Base-by-base conservation (phyloP, 1,140 invertebrate genomes). In the Conopomorpha cramerella region DNA sequence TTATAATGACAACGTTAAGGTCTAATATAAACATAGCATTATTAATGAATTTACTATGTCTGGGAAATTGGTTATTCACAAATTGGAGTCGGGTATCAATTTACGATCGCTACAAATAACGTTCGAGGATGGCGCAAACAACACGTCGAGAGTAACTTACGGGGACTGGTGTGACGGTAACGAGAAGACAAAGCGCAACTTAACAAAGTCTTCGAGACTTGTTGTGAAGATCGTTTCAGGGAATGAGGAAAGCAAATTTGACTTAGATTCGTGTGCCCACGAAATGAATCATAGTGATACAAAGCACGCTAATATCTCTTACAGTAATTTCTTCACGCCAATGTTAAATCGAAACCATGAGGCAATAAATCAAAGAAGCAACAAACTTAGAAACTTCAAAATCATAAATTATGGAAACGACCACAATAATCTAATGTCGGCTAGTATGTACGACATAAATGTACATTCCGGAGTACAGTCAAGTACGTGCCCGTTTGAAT, bases 31-130 rank as follows among this genome's bases (percentile, higher is more conserved):
- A n/a, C n/a, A n/a, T n/a, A n/a, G n/a, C n/a, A n/a, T n/a, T n/a
- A n/a, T n/a, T n/a, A n/a, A n/a, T n/a, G n/a, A n/a, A n/a, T n/a
- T n/a, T n/a, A n/a, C n/a, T 34, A 78, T 76, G 73, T 63, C 60
- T 53, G 46, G 51, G 36, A 76, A 72, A 55, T 51, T 78, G 56
- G 50, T 64, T 46, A 51, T 78, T 47, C 55, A 67, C 36, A 76
- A 58, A 63, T 59, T 58, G 47, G 71, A 68, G 44, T 42, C 56
- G 32, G 59, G 55, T 8, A 39, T 45, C 41, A 52, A 61, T 52
- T 63, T 55, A 49, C 56, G 64, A 55, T 64, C 55, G 37, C 51
- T 74, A 45, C 39, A 55, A 25, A 58, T 78, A 37, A 51, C 41
- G 19, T 56, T 67, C 31, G 47, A 45, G 29, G 50, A 55, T 31